These are phyloP conservation scores for Zosterops japonicus DNA, from an alignment of 2,113 vertebrate genomes.

Conservation along the genomic window DNA sequence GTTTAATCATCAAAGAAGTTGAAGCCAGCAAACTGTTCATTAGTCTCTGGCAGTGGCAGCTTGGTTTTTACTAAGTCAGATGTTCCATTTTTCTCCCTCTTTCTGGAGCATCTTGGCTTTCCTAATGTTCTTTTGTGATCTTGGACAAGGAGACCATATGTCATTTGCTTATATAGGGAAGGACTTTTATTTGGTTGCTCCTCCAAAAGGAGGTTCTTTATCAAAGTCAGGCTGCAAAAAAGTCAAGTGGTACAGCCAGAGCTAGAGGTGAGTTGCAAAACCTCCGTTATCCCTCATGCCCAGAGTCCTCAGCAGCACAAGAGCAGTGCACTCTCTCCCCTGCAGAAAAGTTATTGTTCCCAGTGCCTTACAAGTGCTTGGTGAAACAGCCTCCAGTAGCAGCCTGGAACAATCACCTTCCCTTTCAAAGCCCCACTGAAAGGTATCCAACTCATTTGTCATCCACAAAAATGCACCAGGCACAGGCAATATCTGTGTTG, in stretches of 20 bases:
- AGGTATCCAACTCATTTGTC: background rate
- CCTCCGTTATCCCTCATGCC: background rate
- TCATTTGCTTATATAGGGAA: slow-evolving; percentile 24
- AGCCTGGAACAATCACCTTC: background rate
- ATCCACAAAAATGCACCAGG: background rate
- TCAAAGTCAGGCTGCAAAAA: background rate
- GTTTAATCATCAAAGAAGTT: slow-evolving; percentile 67
- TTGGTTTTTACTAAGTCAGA: slow-evolving; percentile 62
- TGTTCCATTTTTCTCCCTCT: slow-evolving; percentile 54
- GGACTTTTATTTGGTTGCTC: slow-evolving; percentile 32
- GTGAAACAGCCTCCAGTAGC: background rate
- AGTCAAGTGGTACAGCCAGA: background rate
- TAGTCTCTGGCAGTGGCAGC: slow-evolving; percentile 63
- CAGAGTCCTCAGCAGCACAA: background rate
- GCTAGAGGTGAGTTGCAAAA: background rate
- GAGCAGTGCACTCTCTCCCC: background rate
- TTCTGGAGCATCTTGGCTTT: slow-evolving; percentile 62
- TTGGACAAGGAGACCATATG: slow-evolving; percentile 52
- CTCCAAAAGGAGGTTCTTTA: slow-evolving; percentile 5
- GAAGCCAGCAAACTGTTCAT: slow-evolving; percentile 68
- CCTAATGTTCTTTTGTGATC: slow-evolving; percentile 56
- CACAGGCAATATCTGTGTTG: background rate
- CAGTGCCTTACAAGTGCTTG: background rate
- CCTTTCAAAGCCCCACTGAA: background rate
- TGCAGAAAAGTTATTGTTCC: background rate